Conservation (phyloP, 2,888 invertebrate species). For the Rhorus exstirpatorius region DNA sequence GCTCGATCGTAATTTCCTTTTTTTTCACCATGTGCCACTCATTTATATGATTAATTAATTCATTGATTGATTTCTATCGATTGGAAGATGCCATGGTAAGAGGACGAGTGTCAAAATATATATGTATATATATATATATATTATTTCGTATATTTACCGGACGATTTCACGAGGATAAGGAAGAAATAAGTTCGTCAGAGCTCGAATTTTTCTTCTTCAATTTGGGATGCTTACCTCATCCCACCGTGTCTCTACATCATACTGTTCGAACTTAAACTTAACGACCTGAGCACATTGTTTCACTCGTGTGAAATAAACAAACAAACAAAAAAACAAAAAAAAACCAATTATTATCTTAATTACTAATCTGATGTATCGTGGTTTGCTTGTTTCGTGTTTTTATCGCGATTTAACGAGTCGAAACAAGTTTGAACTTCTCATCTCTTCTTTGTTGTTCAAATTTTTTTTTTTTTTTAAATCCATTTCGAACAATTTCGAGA, state of each 20-base stretch:
- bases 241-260: slow-evolving; percentile 11
- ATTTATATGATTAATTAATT: not conserved
- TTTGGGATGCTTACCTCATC: slow-evolving; percentile 53
- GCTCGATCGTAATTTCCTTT: slow-evolving; percentile 12
- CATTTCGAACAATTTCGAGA: too few relatives aligned
- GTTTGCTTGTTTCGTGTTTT: too few relatives aligned
- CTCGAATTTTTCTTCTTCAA: not conserved
- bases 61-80: slow-evolving; percentile 43
- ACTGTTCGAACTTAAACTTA: slow-evolving; percentile 21
- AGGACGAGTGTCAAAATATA: slow-evolving; percentile 52
- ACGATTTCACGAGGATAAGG: slow-evolving; percentile 37
- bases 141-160: slow-evolving; percentile 2
- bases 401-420: too few relatives aligned
- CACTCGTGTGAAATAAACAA: not conserved
- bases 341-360: not conserved
- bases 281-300: slow-evolving; percentile 23
- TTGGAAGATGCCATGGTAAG: slow-evolving; percentile 56
- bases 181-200: slow-evolving; percentile 45
- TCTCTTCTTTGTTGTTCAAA: too few relatives aligned
- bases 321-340: not conserved
- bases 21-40: slow-evolving; percentile 1
- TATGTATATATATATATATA: too few relatives aligned
- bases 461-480: too few relatives aligned
- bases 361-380: too few relatives aligned
- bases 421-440: too few relatives aligned